Evolutionary conservation across 1,140 invertebrate species (phyloP), one percentile per base, ranked within the genome.

Genomic region (Trissolcus basalis): DNA sequence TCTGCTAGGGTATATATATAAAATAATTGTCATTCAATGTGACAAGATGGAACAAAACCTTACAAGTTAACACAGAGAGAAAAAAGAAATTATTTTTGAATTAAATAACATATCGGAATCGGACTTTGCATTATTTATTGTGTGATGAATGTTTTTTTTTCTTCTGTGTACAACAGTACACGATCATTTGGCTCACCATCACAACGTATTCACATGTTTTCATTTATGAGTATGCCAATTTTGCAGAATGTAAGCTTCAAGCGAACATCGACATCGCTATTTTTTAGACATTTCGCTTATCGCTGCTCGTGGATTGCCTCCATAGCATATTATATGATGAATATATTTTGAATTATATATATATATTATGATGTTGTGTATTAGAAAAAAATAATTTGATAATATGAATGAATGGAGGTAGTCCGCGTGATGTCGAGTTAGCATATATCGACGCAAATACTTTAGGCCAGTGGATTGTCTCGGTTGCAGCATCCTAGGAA

Each of bases 401-500:
- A 63, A 74, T 74, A 68, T 71, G 56, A 58, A 33, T 55, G 10
- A 64, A 55, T 72, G 75, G 64, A 63, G 61, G 71, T 61, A 78
- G 53, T 55, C 67, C 71, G 44, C 48, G 71, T 51, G 56, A 75
- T 68, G 70, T 67, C 76, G 61, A 78, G 48, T 78, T 64, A 45
- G 60, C 60, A 78, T 56, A 71, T 71, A 68, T 59, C 67, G 49
- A 64, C 49, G 71, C 67, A 68, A 72, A 78, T 74, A 78, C 77
- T 75, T 74, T 87, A 86, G 84, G 85, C 82, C 79, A 70, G 78
- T 70, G 85, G 86, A 85, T 85, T 85, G 82, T 89, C 86, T 90
- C 83, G 84, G 83, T 90, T 89, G 89, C 94, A 97, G 96, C 93
- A 96, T 97, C 90, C 94, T 97, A 91, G 97, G 97, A 90, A 98